Evolutionary conservation across 2,113 vertebrate genomes (phyloP).

Genomic region (Sturnira hondurensis): DNA sequence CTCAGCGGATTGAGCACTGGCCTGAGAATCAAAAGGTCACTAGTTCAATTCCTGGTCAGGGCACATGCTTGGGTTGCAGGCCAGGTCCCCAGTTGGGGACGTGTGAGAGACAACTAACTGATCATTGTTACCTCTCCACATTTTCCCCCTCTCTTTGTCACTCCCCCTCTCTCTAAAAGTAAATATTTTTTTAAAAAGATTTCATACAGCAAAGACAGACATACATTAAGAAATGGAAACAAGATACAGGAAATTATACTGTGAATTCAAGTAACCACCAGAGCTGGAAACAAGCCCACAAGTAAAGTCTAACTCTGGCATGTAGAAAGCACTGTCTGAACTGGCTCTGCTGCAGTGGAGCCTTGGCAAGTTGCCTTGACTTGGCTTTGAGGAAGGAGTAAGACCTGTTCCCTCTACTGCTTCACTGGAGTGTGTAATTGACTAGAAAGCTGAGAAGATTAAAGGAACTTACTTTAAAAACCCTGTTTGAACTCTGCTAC

Average conservation of each 20-base stretch:
- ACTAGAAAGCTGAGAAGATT: slow-evolving; percentile 56
- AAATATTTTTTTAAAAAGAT: neutral
- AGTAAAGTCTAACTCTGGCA: neutral
- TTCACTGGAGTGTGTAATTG: slow-evolving; percentile 21
- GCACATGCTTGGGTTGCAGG: no score
- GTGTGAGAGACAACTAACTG: no score
- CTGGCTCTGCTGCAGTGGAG: neutral
- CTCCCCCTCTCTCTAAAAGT: no score
- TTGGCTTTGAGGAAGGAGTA: slow-evolving; percentile 4
- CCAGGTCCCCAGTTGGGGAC: no score
- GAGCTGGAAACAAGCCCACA: slow-evolving; percentile 21
- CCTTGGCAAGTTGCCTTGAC: slow-evolving; percentile 27
- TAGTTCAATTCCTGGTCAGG: no score
- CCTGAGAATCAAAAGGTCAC: no score
- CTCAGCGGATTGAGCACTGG: no score
- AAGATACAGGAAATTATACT: slow-evolving; percentile 14
- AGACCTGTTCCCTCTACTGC: neutral
- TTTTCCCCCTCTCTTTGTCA: no score
- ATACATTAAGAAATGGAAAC: slow-evolving; percentile 20
- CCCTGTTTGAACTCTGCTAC: slow-evolving; percentile 44
- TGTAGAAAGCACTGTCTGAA: neutral
- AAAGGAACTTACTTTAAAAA: slow-evolving; percentile 59
- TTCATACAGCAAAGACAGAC: neutral
- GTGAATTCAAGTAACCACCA: slow-evolving; percentile 26
- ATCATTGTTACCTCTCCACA: no score